These are phyloP conservation scores for Bujurquina vittata DNA, from an alignment of 2,113 vertebrate genomes.

Conservation along the genomic window DNA sequence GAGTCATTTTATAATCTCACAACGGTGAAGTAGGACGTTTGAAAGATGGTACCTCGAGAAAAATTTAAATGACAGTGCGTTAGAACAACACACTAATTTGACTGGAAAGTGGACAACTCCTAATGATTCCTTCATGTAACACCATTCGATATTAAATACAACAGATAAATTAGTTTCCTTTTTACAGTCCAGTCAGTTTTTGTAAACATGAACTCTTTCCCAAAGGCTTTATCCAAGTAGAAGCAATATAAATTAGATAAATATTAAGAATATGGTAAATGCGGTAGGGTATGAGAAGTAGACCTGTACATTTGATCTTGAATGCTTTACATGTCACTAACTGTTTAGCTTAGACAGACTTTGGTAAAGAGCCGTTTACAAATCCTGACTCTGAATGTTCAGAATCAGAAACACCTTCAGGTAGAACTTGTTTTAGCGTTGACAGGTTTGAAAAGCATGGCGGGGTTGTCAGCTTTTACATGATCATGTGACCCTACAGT, in stretches of 20 bases:
- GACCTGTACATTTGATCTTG: constrained; percentile 16
- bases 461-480: constrained; percentile 45
- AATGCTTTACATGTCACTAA: constrained; percentile 1
- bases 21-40: neutral
- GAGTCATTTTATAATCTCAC: constrained; percentile 7
- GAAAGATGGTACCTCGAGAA: constrained; percentile 16
- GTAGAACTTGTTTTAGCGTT: constrained; percentile 47
- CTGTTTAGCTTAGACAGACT: constrained; percentile 1
- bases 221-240: constrained; percentile 1
- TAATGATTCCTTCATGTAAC: constrained; percentile 45
- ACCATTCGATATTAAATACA: constrained; percentile 24
- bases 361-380: constrained; percentile 15
- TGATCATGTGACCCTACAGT: constrained; percentile 67
- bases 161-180: constrained; percentile 21
- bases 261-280: neutral
- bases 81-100: constrained; percentile 10
- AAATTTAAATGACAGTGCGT: constrained; percentile 25
- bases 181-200: constrained; percentile 12
- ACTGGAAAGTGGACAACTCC: neutral
- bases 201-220: constrained; percentile 22
- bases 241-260: constrained; percentile 1
- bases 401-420: constrained; percentile 20
- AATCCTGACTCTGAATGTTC: constrained; percentile 17
- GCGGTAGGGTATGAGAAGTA: neutral
- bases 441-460: constrained; percentile 19